Evolutionary conservation across 2,888 invertebrate genomes (phyloP).

Genomic region (Phortica okadai): DNA sequence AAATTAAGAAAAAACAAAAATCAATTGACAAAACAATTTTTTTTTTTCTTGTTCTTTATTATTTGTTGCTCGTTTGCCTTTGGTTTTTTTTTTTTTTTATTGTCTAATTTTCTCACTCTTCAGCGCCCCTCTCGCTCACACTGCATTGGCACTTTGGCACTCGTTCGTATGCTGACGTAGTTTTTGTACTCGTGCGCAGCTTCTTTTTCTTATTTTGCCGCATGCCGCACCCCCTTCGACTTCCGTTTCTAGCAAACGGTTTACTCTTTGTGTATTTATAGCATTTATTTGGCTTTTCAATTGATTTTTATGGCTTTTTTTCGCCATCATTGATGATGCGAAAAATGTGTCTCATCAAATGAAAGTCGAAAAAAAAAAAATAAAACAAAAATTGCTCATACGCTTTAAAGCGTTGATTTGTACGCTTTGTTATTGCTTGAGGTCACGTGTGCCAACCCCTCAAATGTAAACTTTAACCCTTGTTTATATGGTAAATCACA

Average conservation of each 20-base stretch:
- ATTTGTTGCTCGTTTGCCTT: neutral
- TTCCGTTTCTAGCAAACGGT: neutral
- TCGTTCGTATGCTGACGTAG: neutral
- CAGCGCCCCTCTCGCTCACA: neutral
- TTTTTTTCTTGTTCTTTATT: neutral
- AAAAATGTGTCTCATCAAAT: neutral
- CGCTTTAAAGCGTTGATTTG: no score
- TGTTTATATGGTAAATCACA: neutral
- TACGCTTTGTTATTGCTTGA: no score
- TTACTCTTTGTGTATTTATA: constrained; percentile 2
- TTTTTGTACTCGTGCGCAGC: constrained; percentile 2
- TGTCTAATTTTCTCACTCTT: neutral
- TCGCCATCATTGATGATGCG: constrained; percentile 12
- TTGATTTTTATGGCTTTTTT: constrained; percentile 13
- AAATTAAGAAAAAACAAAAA: constrained; percentile 6
- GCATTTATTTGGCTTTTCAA: constrained; percentile 17
- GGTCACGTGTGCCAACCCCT: no score
- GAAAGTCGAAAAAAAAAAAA: neutral
- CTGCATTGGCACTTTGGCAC: neutral
- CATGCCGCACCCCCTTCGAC: neutral
- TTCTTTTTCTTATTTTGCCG: neutral
- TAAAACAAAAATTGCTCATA: no score
- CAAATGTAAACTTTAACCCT: neutral
- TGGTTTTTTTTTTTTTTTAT: neutral
- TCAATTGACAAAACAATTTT: neutral